A percentile compares a stretch with the other conserved stretches of the same genome.
These are phyloP conservation scores for Ctena decussata DNA, from an alignment of 2,888 invertebrate species.

Conservation along the genomic window DNA sequence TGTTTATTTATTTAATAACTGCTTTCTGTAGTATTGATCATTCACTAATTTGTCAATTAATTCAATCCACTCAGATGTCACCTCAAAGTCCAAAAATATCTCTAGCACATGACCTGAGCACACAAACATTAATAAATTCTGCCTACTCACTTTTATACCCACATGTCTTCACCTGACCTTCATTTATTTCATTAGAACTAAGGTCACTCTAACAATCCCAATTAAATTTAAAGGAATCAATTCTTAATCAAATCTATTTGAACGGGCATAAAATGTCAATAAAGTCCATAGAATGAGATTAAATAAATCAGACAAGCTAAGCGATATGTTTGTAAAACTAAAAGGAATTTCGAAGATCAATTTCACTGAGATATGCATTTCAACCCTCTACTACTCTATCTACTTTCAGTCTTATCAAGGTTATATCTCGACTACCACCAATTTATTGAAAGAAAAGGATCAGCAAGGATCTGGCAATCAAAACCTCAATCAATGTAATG, in stretches of 20 bases:
- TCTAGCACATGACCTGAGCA: background rate
- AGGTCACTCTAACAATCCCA: background rate
- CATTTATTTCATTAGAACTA: background rate
- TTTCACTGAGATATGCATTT: background rate
- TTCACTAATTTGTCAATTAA: background rate
- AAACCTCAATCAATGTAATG: too few relatives aligned
- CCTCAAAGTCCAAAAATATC: background rate
- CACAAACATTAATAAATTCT: background rate
- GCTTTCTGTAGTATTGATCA: background rate
- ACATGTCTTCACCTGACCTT: background rate
- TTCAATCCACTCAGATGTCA: background rate
- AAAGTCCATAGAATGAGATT: background rate
- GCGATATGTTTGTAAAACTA: conserved; percentile 14
- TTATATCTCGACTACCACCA: background rate
- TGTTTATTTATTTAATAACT: background rate
- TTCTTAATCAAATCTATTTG: conserved; percentile 11
- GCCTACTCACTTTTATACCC: background rate
- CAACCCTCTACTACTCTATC: background rate
- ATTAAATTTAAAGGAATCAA: conserved; percentile 13
- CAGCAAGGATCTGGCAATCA: too few relatives aligned
- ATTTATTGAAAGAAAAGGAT: background rate
- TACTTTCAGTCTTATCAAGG: background rate
- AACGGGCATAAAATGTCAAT: conserved; percentile 5
- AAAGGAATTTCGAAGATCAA: background rate
- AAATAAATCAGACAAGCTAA: background rate